These are phyloP conservation scores for Scotopteryx bipunctaria DNA, from an alignment of 2,888 invertebrate genomes.

Conservation along the genomic window DNA sequence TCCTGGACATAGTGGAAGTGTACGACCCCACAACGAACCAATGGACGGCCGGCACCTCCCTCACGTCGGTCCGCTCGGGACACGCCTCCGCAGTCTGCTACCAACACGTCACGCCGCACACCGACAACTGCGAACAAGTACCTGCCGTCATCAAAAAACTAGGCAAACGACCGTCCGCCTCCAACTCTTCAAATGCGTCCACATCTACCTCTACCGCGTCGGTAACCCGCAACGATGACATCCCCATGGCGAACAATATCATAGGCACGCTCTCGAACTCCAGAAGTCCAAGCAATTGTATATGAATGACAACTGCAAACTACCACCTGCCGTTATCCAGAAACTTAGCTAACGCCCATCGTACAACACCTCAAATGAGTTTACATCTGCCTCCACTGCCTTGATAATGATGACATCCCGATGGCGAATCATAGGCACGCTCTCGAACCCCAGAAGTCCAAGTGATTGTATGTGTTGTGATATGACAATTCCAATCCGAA, in stretches of 20 bases:
- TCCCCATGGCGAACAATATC: constrained; percentile 68
- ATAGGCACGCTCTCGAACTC: constrained; percentile 66
- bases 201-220: constrained; percentile 31
- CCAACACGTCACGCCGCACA: constrained; percentile 84
- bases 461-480: constrained; percentile 36
- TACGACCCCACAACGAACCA: constrained; percentile 90
- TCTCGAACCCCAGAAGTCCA: constrained; percentile 46
- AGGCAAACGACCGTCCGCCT: constrained; percentile 43
- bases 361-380: too few species aligned
- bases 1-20: constrained; percentile 93
- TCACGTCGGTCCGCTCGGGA: constrained; percentile 94
- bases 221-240: constrained; percentile 52
- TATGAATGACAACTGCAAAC: constrained; percentile 1
- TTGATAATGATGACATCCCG: too few species aligned
- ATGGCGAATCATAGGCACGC: too few species aligned
- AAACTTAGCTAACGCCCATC: too few species aligned
- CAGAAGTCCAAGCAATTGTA: constrained; percentile 43
- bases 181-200: constrained; percentile 31
- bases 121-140: constrained; percentile 43
- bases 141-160: constrained; percentile 49
- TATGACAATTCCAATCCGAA: background rate
- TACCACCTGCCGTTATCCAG: too few species aligned
- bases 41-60: constrained; percentile 90
- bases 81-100: constrained; percentile 96
- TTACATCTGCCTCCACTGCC: too few species aligned